Conservation (phyloP, 2,888 invertebrate genomes). For the Patella pellucida region DNA sequence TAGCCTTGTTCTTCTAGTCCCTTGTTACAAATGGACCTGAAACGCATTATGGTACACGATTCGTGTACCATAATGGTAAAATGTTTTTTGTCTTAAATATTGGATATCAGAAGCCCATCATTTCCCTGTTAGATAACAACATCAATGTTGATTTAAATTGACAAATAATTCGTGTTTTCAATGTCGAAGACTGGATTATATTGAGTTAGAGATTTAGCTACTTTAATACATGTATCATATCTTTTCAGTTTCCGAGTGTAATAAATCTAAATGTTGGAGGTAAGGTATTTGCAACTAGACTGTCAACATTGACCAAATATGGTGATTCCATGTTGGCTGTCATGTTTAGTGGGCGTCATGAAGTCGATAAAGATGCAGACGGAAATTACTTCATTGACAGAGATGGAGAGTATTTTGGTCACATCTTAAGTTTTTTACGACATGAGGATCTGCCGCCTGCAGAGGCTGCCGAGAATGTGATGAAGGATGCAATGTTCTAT, state of each 20-base stretch:
- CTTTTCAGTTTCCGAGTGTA: constrained; percentile 53
- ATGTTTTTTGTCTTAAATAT: too few relatives aligned
- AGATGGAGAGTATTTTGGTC: constrained; percentile 56
- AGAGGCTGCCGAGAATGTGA: constrained; percentile 46
- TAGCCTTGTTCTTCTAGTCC: too few relatives aligned
- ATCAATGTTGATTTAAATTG: too few relatives aligned
- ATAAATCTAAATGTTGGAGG: constrained; percentile 64
- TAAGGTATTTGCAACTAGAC: constrained; percentile 52
- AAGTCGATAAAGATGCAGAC: constrained; percentile 50
- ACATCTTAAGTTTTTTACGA: constrained; percentile 60
- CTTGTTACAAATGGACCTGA: too few relatives aligned
- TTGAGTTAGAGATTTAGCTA: too few relatives aligned
- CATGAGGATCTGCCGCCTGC: constrained; percentile 56
- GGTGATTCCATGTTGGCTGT: constrained; percentile 62
- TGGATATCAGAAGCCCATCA: too few relatives aligned
- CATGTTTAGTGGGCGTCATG: constrained; percentile 65
- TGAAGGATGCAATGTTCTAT: constrained; percentile 60
- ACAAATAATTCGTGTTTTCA: too few relatives aligned
- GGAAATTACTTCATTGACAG: constrained; percentile 62
- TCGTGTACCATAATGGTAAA: too few relatives aligned
- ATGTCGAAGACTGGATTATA: too few relatives aligned
- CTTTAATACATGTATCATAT: neutral
- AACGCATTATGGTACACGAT: too few relatives aligned
- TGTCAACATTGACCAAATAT: constrained; percentile 55
- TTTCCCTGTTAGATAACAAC: too few relatives aligned